These are phyloP conservation scores for Boloria selene DNA, from an alignment of 2,888 invertebrate genomes.

Conservation along the genomic window DNA sequence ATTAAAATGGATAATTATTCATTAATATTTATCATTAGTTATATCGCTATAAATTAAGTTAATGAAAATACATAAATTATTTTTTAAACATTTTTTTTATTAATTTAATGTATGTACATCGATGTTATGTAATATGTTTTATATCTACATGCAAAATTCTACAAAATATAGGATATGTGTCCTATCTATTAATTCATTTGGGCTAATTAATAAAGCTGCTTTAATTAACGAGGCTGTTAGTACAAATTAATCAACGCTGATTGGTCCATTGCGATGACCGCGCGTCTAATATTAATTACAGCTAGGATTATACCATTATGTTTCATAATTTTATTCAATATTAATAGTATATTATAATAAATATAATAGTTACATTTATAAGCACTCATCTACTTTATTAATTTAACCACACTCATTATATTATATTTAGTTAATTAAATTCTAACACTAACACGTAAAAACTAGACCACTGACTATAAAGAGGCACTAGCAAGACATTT, in stretches of 20 bases:
- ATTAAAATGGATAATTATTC: no score
- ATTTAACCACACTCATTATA: background rate
- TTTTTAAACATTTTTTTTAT: no score
- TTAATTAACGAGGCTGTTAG: slow-evolving; percentile 68
- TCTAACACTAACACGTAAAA: no score
- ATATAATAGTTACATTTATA: slow-evolving; percentile 16
- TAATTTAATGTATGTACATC: no score
- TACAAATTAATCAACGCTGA: slow-evolving; percentile 70
- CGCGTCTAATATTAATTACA: slow-evolving; percentile 46
- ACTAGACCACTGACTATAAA: no score
- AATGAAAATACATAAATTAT: no score
- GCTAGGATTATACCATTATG: slow-evolving; percentile 42
- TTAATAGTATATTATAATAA: slow-evolving; percentile 28
- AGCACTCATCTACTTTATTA: slow-evolving; percentile 1
- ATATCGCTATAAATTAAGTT: no score
- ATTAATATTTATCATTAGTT: no score
- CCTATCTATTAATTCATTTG: slow-evolving; percentile 65
- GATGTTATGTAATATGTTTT: no score
- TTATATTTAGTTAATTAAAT: no score
- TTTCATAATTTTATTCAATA: slow-evolving; percentile 32
- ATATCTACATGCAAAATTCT: slow-evolving; percentile 13
- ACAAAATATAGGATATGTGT: slow-evolving; percentile 29
- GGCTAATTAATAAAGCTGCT: slow-evolving; percentile 70
- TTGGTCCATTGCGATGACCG: slow-evolving; percentile 51
- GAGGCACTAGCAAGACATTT: no score